Percentiles rank a stretch among this genome's conserved stretches.
Evolutionary conservation across 92 coral and sea anemone species (phyloP).

Genomic region (Scolanthus callimorphus): DNA sequence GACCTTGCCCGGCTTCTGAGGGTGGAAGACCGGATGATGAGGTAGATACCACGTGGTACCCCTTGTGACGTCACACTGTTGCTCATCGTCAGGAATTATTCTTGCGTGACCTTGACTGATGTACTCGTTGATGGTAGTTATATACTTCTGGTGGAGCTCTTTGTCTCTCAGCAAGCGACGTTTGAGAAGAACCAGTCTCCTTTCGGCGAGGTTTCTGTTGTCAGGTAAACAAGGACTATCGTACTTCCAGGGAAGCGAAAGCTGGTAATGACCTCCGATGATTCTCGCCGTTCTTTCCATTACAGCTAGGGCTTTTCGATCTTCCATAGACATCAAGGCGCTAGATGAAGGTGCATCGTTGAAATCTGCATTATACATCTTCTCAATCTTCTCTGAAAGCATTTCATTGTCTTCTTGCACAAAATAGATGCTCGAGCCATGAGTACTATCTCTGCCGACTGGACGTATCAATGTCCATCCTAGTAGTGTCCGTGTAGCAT

Average conservation of each 20-base stretch:
- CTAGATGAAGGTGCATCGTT: too few relatives aligned
- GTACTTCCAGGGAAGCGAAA: too few relatives aligned
- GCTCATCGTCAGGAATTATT: constrained; percentile 9
- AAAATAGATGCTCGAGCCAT: too few relatives aligned
- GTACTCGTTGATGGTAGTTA: constrained; percentile 15
- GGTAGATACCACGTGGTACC: too few relatives aligned
- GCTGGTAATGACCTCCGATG: too few relatives aligned
- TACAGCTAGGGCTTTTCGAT: constrained; percentile 16
- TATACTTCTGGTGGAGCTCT: constrained; percentile 20
- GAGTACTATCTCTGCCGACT: not conserved
- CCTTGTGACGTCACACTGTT: too few relatives aligned
- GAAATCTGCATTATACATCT: not conserved
- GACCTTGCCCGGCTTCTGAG: too few relatives aligned
- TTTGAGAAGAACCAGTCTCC: constrained; percentile 7
- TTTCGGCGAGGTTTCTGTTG: constrained; percentile 24
- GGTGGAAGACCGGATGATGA: too few relatives aligned
- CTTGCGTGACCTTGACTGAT: constrained; percentile 26
- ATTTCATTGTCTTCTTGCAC: not conserved
- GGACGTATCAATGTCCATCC: constrained; percentile 1
- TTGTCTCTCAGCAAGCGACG: constrained; percentile 13
- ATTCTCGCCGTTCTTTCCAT: too few relatives aligned
- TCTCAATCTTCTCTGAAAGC: not conserved
- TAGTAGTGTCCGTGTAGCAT: not conserved
- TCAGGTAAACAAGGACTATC: constrained; percentile 7
- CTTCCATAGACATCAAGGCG: constrained; percentile 31